Percentiles rank a stretch among this genome's conserved stretches.
phyloP scores from a whole-genome alignment of 1,140 invertebrate genomes.

The Ceratoteleas bidentatus region DNA sequence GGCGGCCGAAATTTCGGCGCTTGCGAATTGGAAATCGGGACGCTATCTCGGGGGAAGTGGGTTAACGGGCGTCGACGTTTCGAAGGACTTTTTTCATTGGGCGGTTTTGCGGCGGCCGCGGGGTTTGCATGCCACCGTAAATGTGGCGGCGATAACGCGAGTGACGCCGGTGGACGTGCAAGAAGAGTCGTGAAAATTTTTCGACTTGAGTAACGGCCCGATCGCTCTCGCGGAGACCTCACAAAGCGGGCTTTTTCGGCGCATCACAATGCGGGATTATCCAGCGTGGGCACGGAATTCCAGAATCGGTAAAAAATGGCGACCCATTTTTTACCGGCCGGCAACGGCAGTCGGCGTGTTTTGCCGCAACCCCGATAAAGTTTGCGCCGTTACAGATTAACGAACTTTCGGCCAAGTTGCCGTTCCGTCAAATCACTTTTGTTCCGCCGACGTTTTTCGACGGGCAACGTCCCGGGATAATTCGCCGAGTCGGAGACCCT shows the following conservation, averaged over 20 bases:
- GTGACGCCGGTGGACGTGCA: background rate
- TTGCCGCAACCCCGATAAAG: background rate
- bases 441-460: too few species aligned
- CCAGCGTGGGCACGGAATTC: background rate
- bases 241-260: background rate
- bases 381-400: too few species aligned
- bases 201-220: background rate
- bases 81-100: too few species aligned
- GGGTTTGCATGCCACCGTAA: too few species aligned
- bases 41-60: too few species aligned
- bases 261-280: slow-evolving; percentile 4
- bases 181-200: background rate
- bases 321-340: background rate
- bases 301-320: background rate
- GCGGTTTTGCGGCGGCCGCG: too few species aligned
- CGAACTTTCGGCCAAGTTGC: too few species aligned
- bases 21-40: background rate
- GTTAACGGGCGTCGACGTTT: too few species aligned
- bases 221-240: background rate
- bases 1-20: background rate
- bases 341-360: background rate
- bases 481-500: too few species aligned
- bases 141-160: background rate
- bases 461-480: too few species aligned
- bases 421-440: too few species aligned